Base-by-base conservation (phyloP, 1,140 invertebrate genomes). In the Diorhabda elongata region DNA sequence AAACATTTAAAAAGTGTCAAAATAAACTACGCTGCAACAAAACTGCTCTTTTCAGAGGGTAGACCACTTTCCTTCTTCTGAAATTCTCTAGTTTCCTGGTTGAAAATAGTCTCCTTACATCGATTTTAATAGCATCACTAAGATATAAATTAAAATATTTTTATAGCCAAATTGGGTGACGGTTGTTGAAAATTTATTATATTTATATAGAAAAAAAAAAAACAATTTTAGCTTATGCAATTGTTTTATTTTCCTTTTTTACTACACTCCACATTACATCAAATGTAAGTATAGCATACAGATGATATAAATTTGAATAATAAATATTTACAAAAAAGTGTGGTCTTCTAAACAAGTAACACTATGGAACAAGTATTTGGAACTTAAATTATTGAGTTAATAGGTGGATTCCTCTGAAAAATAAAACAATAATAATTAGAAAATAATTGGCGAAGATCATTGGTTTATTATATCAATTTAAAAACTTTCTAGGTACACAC, bases 361-460 rank as follows among this genome's bases (percentile, higher is more conserved):
- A 26, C 58, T 60, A 26, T 26, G 26, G 26, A 26, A 63, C 63
- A 56, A 52, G 56, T 47, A 64, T 56, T 64, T 64, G 45, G 11
- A 11, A 41, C 63, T 64, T 64, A 64, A 47, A 9, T 41, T 64
- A 7, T 64, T 47, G 26, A 66, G 42, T 66, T 45, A 66, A 47
- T 58, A 66, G 3, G 43, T 59, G 56, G 64, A 66, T 44, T 66
- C 64, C 45, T 44, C 64, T 66, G 64, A 26, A 66, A 66, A 58
- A 66, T 26, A 58, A 66, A 59, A 58, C 43, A 11, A 60, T 9
- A 60, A 3, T 3, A 60, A 60, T 60, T n/a, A 52, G 47, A 8
- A 52, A 52, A 52, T 52, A 52, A 3, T 52, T 3, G n/a, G 26
- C 26, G 26, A 26, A 26, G 26, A 26, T 26, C 26, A 26, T 2